These are phyloP conservation scores for Solea senegalensis DNA, from an alignment of 2,113 vertebrate genomes.

Conservation along the genomic window DNA sequence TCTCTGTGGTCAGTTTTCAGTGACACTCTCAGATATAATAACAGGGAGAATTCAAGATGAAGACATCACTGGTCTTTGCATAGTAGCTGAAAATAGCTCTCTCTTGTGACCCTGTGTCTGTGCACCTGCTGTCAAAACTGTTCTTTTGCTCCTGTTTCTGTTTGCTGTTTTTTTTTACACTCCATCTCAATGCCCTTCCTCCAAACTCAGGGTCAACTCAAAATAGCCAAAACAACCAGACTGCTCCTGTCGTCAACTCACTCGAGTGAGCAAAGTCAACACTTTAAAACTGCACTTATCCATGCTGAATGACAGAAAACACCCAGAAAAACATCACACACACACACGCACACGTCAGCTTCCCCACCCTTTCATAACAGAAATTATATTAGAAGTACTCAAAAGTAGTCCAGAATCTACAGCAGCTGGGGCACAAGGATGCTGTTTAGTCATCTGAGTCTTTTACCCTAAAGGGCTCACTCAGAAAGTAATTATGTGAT, in stretches of 20 bases:
- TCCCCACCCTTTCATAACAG: not conserved
- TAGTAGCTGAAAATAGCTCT: not conserved
- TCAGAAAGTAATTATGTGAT: conserved; percentile 6
- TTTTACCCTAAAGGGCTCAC: not conserved
- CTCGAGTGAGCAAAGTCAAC: conserved; percentile 20
- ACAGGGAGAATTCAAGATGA: not conserved
- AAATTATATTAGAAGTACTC: not conserved
- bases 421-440: not conserved
- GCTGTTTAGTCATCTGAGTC: not conserved
- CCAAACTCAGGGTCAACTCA: conserved; percentile 37
- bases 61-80: conserved; percentile 11
- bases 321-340: conserved; percentile 25
- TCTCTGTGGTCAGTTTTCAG: no score
- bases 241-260: conserved; percentile 2
- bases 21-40: not conserved
- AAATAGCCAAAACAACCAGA: not conserved
- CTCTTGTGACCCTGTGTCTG: not conserved
- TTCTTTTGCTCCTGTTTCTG: conserved; percentile 18
- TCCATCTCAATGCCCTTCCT: conserved; percentile 20
- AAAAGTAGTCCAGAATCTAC: not conserved
- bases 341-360: conserved; percentile 11
- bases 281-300: conserved; percentile 45
- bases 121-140: conserved; percentile 20
- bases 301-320: conserved; percentile 22
- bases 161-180: conserved; percentile 19